These are phyloP conservation scores for Aviceda leuphotes DNA, from an alignment of 2,797 vertebrate genomes.

Conservation along the genomic window DNA sequence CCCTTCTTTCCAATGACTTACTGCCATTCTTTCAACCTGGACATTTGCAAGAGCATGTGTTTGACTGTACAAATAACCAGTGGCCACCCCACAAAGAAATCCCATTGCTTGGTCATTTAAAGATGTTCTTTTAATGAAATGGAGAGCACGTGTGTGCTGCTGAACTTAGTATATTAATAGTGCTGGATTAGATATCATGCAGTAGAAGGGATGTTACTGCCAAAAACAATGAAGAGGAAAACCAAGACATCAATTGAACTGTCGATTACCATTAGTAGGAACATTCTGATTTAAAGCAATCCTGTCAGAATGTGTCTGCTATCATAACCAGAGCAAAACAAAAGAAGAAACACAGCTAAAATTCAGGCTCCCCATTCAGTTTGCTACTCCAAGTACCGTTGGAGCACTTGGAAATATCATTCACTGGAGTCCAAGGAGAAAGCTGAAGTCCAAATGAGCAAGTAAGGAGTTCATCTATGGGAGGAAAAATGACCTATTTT, in stretches of 20 bases:
- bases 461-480: background rate
- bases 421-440: background rate
- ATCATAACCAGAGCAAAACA: background rate
- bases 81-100: background rate
- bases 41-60: background rate
- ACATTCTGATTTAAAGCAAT: constrained; percentile 31
- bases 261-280: background rate
- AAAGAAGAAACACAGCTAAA: background rate
- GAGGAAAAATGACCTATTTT: background rate
- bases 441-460: background rate
- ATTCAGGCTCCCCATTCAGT: background rate
- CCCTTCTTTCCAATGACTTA: background rate
- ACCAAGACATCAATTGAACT: constrained; percentile 31
- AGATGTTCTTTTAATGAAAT: background rate
- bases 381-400: background rate
- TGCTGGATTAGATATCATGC: background rate
- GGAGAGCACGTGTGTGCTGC: background rate
- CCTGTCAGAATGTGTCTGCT: background rate
- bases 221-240: background rate
- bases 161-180: background rate
- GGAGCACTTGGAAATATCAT: background rate
- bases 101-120: background rate
- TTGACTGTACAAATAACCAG: background rate
- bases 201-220: constrained; percentile 3
- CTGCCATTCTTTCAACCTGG: background rate